Percentiles rank a stretch among this genome's conserved stretches.
phyloP scores from a whole-genome alignment of 2,888 invertebrate species.

The Pterostichus madidus region DNA sequence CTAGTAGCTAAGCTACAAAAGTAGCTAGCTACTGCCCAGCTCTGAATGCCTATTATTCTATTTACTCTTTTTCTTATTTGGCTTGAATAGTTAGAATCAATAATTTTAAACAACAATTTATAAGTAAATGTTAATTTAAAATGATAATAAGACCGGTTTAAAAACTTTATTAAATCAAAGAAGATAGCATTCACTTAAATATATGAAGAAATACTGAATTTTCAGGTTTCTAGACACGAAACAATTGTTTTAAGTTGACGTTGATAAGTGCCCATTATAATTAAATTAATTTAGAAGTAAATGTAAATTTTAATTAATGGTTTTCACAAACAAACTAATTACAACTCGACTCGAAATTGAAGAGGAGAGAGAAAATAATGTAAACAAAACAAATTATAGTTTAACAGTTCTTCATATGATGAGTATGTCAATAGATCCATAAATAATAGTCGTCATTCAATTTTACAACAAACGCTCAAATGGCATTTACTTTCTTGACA shows the following conservation, averaged over 20 bases:
- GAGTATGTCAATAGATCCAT: background rate
- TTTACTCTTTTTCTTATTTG: too few relatives aligned
- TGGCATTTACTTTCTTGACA: too few relatives aligned
- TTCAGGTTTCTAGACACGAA: conserved; percentile 25
- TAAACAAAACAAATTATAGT: conserved; percentile 15
- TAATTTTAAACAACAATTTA: too few relatives aligned
- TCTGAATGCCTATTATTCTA: too few relatives aligned
- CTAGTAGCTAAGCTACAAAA: too few relatives aligned
- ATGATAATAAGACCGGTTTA: background rate
- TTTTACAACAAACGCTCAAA: too few relatives aligned
- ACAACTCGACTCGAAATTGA: background rate
- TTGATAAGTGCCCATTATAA: conserved; percentile 31
- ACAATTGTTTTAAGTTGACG: conserved; percentile 11
- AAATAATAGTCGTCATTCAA: too few relatives aligned
- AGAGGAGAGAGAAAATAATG: conserved; percentile 20
- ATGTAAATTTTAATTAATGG: conserved; percentile 31
- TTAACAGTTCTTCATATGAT: background rate
- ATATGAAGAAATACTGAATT: background rate
- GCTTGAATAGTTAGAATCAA: too few relatives aligned
- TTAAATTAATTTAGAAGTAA: conserved; percentile 29
- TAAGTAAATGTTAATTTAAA: background rate
- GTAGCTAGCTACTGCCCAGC: too few relatives aligned
- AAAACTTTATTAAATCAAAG: background rate
- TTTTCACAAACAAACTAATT: conserved; percentile 34
- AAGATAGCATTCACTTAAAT: background rate